Conservation (phyloP, 2,888 invertebrate genomes). For the Oithona nana region DNA sequence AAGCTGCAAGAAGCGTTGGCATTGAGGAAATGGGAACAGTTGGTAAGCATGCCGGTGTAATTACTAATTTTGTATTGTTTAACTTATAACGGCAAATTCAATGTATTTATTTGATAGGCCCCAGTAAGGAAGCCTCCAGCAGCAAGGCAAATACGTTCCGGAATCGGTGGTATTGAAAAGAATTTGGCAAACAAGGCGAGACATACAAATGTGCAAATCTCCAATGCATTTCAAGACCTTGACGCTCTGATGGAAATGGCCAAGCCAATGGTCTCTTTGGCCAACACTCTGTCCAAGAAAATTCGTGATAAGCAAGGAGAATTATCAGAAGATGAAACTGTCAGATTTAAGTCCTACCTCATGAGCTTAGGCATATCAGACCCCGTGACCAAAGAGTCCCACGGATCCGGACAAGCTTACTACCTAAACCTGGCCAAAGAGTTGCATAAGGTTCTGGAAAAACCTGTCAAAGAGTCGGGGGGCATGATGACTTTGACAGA, state of each 20-base stretch:
- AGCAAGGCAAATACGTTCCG: conserved; percentile 29
- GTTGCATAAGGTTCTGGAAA: conserved; percentile 38
- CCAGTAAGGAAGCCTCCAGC: background rate
- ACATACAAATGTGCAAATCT: conserved; percentile 76
- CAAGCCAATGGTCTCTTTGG: conserved; percentile 85
- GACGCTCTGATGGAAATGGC: conserved; percentile 85
- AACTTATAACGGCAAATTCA: conserved; percentile 8
- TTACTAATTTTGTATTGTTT: conserved; percentile 7
- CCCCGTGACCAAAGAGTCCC: conserved; percentile 82
- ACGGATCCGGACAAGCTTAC: conserved; percentile 59
- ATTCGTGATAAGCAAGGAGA: conserved; percentile 86
- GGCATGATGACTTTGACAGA: conserved; percentile 94
- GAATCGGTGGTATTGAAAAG: conserved; percentile 89
- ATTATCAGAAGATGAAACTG: conserved; percentile 90
- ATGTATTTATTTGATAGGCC: background rate
- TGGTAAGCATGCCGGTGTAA: background rate
- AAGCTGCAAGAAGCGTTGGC: conserved; percentile 21
- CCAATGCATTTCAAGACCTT: conserved; percentile 83
- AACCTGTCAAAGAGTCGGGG: conserved; percentile 59
- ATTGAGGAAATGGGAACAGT: conserved; percentile 22
- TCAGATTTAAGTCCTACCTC: conserved; percentile 83
- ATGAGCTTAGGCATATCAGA: conserved; percentile 93
- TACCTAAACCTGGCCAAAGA: conserved; percentile 34
- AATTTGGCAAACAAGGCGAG: conserved; percentile 73
- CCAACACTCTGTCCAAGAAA: conserved; percentile 75